Evolutionary conservation across 92 coral and sea anemone species (phyloP).

Genomic region (Epizoanthus scotinus): DNA sequence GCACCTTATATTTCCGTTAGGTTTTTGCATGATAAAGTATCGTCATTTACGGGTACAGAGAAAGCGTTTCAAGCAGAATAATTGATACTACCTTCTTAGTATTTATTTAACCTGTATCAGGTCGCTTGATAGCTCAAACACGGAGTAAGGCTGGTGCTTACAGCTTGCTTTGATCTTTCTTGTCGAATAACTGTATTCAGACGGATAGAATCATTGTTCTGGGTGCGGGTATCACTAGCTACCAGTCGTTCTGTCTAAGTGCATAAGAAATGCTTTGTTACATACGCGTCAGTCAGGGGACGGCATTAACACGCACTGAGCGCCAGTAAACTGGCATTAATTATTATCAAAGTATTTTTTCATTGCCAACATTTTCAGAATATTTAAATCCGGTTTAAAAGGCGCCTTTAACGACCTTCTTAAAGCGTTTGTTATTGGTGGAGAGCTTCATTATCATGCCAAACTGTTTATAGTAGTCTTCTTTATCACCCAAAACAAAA

Average conservation of each 20-base stretch:
- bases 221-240: background rate
- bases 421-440: background rate
- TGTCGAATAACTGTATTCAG: background rate
- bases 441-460: too few relatives aligned
- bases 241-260: slow-evolving; percentile 19
- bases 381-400: slow-evolving; percentile 6
- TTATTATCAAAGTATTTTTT: background rate
- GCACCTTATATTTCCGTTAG: slow-evolving; percentile 5
- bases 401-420: background rate
- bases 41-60: slow-evolving; percentile 15
- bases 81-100: background rate
- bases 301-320: slow-evolving; percentile 3
- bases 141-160: background rate
- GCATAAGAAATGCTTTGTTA: slow-evolving; percentile 2
- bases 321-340: slow-evolving; percentile 19
- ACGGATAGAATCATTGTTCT: slow-evolving; percentile 18
- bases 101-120: slow-evolving; percentile 27
- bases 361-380: background rate
- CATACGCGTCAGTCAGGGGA: slow-evolving; percentile 29
- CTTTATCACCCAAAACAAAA: too few relatives aligned
- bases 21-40: slow-evolving; percentile 3
- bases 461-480: too few relatives aligned
- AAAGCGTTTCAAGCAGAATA: background rate
- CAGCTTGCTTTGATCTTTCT: slow-evolving; percentile 2
- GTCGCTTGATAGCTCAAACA: background rate